Evolutionary conservation across 2,888 invertebrate genomes (phyloP).

Genomic region (Phrixothrix hirtus): DNA sequence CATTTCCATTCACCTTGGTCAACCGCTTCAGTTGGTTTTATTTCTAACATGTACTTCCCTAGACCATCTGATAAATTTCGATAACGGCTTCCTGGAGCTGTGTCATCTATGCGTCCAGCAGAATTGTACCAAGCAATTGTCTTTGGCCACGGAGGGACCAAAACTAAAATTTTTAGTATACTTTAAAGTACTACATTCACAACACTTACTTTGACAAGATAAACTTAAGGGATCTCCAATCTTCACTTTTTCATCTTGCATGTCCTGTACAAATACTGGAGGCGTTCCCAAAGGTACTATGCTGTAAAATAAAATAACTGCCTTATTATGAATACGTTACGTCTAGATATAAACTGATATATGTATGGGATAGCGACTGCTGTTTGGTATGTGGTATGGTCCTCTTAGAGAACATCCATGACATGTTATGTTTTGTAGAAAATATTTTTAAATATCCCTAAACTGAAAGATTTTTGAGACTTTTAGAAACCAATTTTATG

Average conservation of each 20-base stretch:
- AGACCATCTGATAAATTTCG: constrained; percentile 79
- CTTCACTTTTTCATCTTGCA: constrained; percentile 74
- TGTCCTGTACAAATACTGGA: constrained; percentile 76
- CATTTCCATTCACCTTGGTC: constrained; percentile 93
- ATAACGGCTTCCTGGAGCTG: constrained; percentile 62
- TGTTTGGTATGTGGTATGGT: too few relatives aligned
- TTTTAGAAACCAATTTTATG: too few relatives aligned
- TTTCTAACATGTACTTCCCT: constrained; percentile 78
- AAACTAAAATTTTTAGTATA: constrained; percentile 13
- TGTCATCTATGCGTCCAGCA: constrained; percentile 73
- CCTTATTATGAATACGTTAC: too few relatives aligned
- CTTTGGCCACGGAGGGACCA: constrained; percentile 83
- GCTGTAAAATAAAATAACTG: too few relatives aligned
- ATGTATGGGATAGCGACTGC: too few relatives aligned
- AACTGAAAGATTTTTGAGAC: too few relatives aligned
- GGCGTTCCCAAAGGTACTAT: constrained; percentile 73
- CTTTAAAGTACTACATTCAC: too few relatives aligned
- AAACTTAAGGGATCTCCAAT: constrained; percentile 77
- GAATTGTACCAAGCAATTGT: constrained; percentile 86
- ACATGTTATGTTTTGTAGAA: too few relatives aligned
- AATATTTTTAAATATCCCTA: too few relatives aligned
- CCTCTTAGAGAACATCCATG: too few relatives aligned
- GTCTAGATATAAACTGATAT: too few relatives aligned
- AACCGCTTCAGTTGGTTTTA: constrained; percentile 73
- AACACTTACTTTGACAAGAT: constrained; percentile 69